Percentiles rank a stretch among this genome's conserved stretches.
phyloP scores from a whole-genome alignment of 2,888 invertebrate species.

The Drosophila acutilabella region DNA sequence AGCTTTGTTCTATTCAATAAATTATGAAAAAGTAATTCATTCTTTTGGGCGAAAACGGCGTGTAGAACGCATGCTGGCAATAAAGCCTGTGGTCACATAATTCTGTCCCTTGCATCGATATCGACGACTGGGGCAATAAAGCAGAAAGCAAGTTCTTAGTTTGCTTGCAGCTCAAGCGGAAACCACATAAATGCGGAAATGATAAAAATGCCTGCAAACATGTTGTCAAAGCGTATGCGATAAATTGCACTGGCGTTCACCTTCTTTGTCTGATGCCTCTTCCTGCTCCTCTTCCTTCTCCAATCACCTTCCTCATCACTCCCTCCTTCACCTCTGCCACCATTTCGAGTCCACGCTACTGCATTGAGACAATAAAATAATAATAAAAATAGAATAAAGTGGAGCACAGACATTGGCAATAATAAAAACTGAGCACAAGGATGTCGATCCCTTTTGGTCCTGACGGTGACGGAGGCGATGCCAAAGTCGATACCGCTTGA shows the following conservation, averaged over 20 bases:
- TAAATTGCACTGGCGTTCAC: constrained; percentile 77
- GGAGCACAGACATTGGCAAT: constrained; percentile 48
- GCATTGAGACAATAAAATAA: constrained; percentile 75
- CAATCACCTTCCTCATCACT: too few species aligned
- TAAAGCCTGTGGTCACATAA: constrained; percentile 28
- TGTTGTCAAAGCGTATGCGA: constrained; percentile 75
- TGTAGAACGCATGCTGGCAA: constrained; percentile 32
- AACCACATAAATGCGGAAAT: constrained; percentile 81
- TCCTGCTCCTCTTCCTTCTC: too few species aligned
- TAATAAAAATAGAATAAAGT: constrained; percentile 72
- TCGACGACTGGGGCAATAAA: constrained; percentile 61
- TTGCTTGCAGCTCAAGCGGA: constrained; percentile 75
- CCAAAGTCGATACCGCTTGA: constrained; percentile 2
- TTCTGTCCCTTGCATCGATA: constrained; percentile 12
- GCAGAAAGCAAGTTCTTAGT: constrained; percentile 76
- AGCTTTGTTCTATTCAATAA: constrained; percentile 60
- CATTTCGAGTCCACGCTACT: constrained; percentile 5
- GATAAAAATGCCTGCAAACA: constrained; percentile 79
- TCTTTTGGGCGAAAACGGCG: constrained; percentile 56
- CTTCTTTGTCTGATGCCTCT: constrained; percentile 13
- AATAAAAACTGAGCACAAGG: constrained; percentile 29
- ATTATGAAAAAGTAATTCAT: constrained; percentile 74
- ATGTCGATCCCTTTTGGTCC: constrained; percentile 12
- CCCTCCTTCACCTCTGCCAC: background rate
- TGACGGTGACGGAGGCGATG: background rate